Percentiles rank a stretch among this genome's conserved stretches.
These are phyloP conservation scores for Odocoileus virginianus DNA, from an alignment of 2,113 vertebrate genomes.

Conservation along the genomic window DNA sequence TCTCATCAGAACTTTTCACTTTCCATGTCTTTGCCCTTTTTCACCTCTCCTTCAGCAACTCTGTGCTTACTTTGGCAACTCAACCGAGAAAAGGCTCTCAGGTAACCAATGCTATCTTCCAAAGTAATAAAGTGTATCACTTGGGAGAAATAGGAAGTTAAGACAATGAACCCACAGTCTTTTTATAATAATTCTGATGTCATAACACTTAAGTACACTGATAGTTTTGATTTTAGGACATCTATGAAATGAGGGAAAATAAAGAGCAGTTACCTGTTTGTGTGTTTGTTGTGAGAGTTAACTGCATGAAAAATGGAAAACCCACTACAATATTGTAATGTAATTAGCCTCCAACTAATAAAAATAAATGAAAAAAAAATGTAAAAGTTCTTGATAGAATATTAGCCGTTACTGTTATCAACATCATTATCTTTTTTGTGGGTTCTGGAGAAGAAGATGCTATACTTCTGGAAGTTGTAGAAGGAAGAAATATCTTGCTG, in stretches of 20 bases:
- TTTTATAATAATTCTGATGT: background rate
- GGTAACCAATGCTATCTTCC: background rate
- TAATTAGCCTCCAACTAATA: too few relatives aligned
- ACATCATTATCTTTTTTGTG: background rate
- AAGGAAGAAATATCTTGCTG: background rate
- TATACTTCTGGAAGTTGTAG: background rate
- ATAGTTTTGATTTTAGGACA: background rate
- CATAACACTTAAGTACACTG: background rate
- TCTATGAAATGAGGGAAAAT: background rate
- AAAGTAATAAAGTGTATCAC: background rate
- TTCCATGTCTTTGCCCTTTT: background rate
- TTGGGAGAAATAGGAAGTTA: background rate
- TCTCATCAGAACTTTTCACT: background rate
- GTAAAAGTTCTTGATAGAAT: background rate
- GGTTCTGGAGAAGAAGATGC: background rate
- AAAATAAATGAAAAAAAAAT: background rate
- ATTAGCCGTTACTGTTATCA: background rate
- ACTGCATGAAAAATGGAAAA: background rate
- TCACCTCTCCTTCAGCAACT: background rate
- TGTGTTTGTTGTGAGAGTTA: background rate
- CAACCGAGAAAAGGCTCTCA: background rate
- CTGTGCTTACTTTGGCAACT: background rate
- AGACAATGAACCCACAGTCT: background rate
- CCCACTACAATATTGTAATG: too few relatives aligned
- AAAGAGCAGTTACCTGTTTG: background rate